Evolutionary conservation across 2,888 invertebrate genomes (phyloP), one percentile per base, ranked within the genome.

Genomic region (Nezara viridula): DNA sequence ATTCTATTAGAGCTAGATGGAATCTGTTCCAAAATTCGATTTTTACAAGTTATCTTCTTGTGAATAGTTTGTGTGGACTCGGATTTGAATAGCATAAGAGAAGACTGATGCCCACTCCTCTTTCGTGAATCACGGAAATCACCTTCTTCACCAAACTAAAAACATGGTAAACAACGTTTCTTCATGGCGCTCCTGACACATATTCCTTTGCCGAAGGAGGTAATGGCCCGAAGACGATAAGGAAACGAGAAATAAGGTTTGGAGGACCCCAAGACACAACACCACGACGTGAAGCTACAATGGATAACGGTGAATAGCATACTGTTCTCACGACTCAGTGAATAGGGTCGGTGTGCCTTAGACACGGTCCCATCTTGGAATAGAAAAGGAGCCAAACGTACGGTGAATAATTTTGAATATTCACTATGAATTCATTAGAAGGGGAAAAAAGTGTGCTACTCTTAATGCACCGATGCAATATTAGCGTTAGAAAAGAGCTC

Each of bases 191-290:
- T 73, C 66, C 44, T 81, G 44, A 81, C 81, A 81, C n/a, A 81
- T 24, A 37, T 73, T 73, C 32, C 27, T 10, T 40, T n/a, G n/a
- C 44, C 24, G 19, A 44, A 81, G n/a, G n/a, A 44, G 44, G 66
- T 73, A 73, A 73, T 73, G 32, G 66, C 9, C 19, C 37, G 37
- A 6, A 73, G 32, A 60, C 40, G 77, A 81, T 81, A 81, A 40
- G 44, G 81, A 81, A 40, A 47, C 81, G 44, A 14, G 81, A 81
- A 73, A 81, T 44, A 81, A 81, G 81, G 44, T 81, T 47, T 81
- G 81, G 44, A 44, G 81, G 81, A 81, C 44, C 44, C 44, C 12
- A 37, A 44, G 81, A 47, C 44, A 81, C 81, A 81, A n/a, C n/a
- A 40, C 14, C 14, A 40, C n/a, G 81, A 81, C 44, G 21, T 47